phyloP scores from a whole-genome alignment of 2,888 invertebrate species.

The Ethmia dodecea region DNA sequence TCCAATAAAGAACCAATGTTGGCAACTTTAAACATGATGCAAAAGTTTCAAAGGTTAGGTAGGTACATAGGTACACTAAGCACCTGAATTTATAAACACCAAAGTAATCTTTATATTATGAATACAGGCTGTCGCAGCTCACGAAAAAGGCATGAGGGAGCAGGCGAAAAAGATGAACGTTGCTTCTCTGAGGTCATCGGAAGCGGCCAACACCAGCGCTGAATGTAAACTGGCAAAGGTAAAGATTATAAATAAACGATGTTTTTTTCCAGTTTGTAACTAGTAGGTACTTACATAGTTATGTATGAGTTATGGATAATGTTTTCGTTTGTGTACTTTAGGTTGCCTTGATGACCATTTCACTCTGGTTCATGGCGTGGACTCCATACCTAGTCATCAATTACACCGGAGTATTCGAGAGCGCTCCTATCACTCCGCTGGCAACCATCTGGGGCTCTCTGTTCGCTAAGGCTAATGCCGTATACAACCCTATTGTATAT shows the following conservation, averaged over 20 bases:
- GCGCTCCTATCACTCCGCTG: slow-evolving; percentile 84
- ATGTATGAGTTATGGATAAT: too few relatives aligned
- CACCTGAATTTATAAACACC: too few relatives aligned
- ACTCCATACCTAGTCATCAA: slow-evolving; percentile 92
- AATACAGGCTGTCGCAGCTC: slow-evolving; percentile 87
- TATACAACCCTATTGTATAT: slow-evolving; percentile 94
- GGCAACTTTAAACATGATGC: too few relatives aligned
- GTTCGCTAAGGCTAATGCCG: slow-evolving; percentile 94
- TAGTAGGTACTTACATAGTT: too few relatives aligned
- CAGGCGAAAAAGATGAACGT: slow-evolving; percentile 97
- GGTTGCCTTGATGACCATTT: slow-evolving; percentile 93
- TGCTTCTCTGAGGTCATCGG: slow-evolving; percentile 88
- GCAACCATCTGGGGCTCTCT: slow-evolving; percentile 93
- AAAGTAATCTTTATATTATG: neutral
- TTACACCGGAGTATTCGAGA: slow-evolving; percentile 87
- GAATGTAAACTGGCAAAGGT: slow-evolving; percentile 92
- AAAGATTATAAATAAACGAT: too few relatives aligned
- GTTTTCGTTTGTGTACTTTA: too few relatives aligned
- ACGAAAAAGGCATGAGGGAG: slow-evolving; percentile 91
- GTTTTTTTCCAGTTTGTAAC: too few relatives aligned
- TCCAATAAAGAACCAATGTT: too few relatives aligned
- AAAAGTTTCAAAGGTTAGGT: too few relatives aligned
- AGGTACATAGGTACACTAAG: too few relatives aligned
- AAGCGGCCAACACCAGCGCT: slow-evolving; percentile 86
- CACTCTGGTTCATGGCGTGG: slow-evolving; percentile 96